Evolutionary conservation across 30 jellyfish, hydroid and myxozoan genomes (phyloP), one percentile per base, ranked within the genome.

Genomic region (Chrysaora quinquecirrha): DNA sequence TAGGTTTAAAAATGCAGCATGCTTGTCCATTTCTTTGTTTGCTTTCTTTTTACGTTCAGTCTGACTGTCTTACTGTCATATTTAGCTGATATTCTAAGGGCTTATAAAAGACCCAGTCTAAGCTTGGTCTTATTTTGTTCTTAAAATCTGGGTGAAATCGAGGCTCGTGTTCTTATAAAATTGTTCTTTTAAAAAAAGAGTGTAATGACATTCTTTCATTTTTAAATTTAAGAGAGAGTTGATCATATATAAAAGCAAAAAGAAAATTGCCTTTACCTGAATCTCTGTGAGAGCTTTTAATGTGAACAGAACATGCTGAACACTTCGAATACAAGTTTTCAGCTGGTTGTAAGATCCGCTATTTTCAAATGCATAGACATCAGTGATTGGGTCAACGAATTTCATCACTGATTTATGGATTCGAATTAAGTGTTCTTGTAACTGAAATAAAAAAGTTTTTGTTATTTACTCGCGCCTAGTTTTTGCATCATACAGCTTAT

Each of bases 221-320:
- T 43, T 43, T 16, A 9, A 6, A 16, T 9, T 16, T 43, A 43
- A 16, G 16, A 6, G 9, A 43, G 16, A 43, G 9, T 43, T 6
- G 58, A 43, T 43, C 16, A 43, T 43, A 43, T 6, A 43, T 43
- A 16, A 43, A 43, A n/a, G n/a, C n/a, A n/a, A n/a, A n/a, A n/a
- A n/a, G n/a, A n/a, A n/a, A n/a, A n/a, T n/a, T n/a, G n/a, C 58
- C 9, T 43, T 80, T 54, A 82, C 92, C 74, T 82, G 92, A 34
- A 30, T 34, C 6, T 67, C 85, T 0, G 73, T 54, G 22, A 82
- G 28, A 21, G 22, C 33, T 29, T 67, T 58, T 30, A 82, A 34
- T 0, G 92, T 82, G 34, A 30, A 28, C 30, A 82, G 19, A 19
- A 9, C 77, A 18, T 49, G 80, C 61, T 82, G 84, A 30, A 82